Evolutionary conservation across 2,113 vertebrate genomes (phyloP), one percentile per base, ranked within the genome.

Genomic region (Rhegmatorhina hoffmannsi): DNA sequence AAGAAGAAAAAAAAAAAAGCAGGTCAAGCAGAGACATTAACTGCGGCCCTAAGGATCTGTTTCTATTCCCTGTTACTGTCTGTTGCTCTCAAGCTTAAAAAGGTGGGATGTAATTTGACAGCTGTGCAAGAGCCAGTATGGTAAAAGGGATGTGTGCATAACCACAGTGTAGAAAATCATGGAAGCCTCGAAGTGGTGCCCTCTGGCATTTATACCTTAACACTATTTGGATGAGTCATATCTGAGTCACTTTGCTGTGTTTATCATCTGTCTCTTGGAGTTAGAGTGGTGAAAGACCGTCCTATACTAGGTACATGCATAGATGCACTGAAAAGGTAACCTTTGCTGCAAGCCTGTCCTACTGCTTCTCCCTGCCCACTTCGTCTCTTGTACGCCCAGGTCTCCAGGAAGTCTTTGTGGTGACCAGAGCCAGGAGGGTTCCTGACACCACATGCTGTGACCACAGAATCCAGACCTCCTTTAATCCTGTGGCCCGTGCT

Each of bases 401-500:
- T 73, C 82, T 89, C 17, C 70, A 28, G 78, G 74, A 85, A 67
- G 43, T 12, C 24, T 87, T 87, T 63, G 36, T 2, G 4, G 50
- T 55, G 67, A 55, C 68, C 66, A 86, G 56, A 91, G 13, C n/a
- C 59, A 50, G 63, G 28, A 93, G 59, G 25, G 69, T 68, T 95
- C 46, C 84, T 92, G 62, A 58, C 63, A 11, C 46, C 43, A 4
- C 2, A 1, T 56, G 25, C 63, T 33, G 31, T 70, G 74, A 59
- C 50, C 1, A 6, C 76, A n/a, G 68, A 49, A 47, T 69, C 66
- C 87, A 84, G 40, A 28, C 68, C 31, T 84, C 55, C 23, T 36
- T 68, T 33, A n/a, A 2, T 33, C n/a, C 56, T 3, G 0, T 0
- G 0, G 25, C 69, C 19, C 0, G 0, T 20, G 44, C 67, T 76